These are phyloP conservation scores for Cyphomyrus plagiostoma DNA, from an alignment of 2,113 vertebrate species.

Conservation along the genomic window DNA sequence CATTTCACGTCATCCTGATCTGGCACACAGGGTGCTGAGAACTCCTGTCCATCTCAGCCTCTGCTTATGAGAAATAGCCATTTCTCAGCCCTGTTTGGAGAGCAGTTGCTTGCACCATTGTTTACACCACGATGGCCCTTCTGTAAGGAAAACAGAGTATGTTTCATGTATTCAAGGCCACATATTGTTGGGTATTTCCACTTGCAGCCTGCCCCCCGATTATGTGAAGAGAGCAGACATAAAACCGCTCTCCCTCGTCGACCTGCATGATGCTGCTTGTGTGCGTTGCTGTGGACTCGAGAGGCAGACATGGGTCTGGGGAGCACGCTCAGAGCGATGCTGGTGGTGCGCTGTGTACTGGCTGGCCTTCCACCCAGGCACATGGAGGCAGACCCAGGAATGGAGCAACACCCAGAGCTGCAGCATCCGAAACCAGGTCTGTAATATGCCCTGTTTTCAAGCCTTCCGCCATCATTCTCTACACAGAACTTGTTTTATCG, in stretches of 20 bases:
- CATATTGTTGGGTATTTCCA: constrained; percentile 30
- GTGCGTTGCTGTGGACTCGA: constrained; percentile 5
- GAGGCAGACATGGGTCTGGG: constrained; percentile 12
- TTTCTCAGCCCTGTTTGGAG: constrained; percentile 16
- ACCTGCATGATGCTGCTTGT: constrained; percentile 30
- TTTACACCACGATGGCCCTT: constrained; percentile 7
- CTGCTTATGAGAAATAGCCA: constrained; percentile 2
- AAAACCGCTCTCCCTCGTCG: constrained; percentile 28
- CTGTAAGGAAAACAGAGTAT: not conserved
- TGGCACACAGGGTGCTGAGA: not conserved
- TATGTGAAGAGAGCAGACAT: constrained; percentile 37
- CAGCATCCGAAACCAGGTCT: constrained; percentile 42
- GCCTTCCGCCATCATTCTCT: not conserved
- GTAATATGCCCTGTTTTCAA: constrained; percentile 11
- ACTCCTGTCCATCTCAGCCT: constrained; percentile 16
- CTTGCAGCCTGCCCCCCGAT: constrained; percentile 30
- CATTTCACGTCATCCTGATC: not conserved
- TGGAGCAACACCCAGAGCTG: constrained; percentile 4
- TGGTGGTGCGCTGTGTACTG: constrained; percentile 34
- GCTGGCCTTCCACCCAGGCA: constrained; percentile 20
- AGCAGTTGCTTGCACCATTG: not conserved
- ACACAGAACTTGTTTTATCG: not conserved
- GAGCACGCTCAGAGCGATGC: constrained; percentile 26
- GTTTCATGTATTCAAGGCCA: constrained; percentile 47
- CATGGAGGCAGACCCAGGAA: not conserved